Evolutionary conservation across 2,888 invertebrate genomes (phyloP).

Genomic region (Panzeria rudis): DNA sequence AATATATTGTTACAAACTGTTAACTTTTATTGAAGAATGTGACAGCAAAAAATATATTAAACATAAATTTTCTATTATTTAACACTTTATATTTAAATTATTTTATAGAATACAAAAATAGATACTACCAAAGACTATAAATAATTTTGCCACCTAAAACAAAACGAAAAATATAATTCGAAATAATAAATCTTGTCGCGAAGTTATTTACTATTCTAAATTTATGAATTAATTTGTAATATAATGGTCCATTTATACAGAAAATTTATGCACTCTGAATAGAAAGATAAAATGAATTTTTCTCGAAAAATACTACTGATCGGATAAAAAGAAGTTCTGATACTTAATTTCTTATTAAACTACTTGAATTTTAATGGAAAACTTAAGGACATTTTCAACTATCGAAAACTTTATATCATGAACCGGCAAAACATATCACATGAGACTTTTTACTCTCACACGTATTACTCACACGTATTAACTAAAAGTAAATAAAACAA

Average conservation of each 20-base stretch:
- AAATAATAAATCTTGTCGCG: neutral
- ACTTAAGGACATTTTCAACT: neutral
- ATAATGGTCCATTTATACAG: neutral
- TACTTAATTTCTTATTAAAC: no score
- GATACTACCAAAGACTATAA: neutral
- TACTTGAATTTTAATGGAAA: no score
- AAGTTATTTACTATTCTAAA: neutral
- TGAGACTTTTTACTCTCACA: no score
- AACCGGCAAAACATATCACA: no score
- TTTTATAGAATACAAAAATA: slow-evolving; percentile 31
- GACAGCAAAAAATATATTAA: slow-evolving; percentile 18
- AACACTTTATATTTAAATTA: slow-evolving; percentile 16
- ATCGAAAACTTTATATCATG: no score
- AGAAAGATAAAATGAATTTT: neutral
- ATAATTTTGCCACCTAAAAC: neutral
- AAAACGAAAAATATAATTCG: neutral
- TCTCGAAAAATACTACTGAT: neutral
- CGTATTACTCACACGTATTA: no score
- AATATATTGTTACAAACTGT: slow-evolving; percentile 35
- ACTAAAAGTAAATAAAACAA: no score
- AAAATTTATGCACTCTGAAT: neutral
- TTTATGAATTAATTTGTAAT: neutral
- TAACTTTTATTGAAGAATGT: slow-evolving; percentile 39
- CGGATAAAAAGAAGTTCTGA: no score
- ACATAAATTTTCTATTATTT: slow-evolving; percentile 10